Evolutionary conservation across 2,888 invertebrate species (phyloP), one percentile per base, ranked within the genome.

Genomic region (Acronicta aceris): DNA sequence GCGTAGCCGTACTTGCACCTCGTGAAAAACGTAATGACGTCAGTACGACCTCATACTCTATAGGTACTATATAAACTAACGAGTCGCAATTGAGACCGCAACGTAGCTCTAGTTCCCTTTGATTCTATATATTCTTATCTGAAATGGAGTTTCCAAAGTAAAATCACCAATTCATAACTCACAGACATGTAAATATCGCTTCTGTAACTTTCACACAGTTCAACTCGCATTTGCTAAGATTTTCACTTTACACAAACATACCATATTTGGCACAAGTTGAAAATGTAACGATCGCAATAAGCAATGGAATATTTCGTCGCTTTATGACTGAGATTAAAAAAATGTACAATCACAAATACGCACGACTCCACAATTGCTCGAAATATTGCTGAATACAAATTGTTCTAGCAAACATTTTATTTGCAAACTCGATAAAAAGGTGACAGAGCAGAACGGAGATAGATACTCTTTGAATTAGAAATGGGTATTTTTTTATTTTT

Each of bases 121-220:
- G 13, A 2, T 42, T n/a, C 25, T 27, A 50, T 33, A 67, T 25
- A 40, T 43, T 65, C 49, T 71, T 69, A 71, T 69, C 71, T 59
- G 8, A 41, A 65, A 59, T 13, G 12, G 25, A 60, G 60, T 65
- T 65, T 43, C 9, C 7, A 36, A 56, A 64, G 47, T 69, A 25
- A 30, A 55, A 40, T 65, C 45, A 52, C 27, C 9, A 47, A 42
- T 52, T 52, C 40, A 65, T 56, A 71, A 46, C 33, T 65, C 30
- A 41, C 49, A n/a, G 50, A 33, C 27, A 46, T 48, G 21, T 41
- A 61, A 56, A 65, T 59, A 52, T 56, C 49, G 52, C 21, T 46
- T 70, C 25, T 15, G 45, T 46, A 56, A 57, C 16, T 40, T 38
- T 38, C 6, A 38, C 38, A n/a, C 1, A 25, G 30, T 65, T 65